These are phyloP conservation scores for Isotomurus palustris DNA, from an alignment of 2,888 invertebrate species.

Conservation along the genomic window DNA sequence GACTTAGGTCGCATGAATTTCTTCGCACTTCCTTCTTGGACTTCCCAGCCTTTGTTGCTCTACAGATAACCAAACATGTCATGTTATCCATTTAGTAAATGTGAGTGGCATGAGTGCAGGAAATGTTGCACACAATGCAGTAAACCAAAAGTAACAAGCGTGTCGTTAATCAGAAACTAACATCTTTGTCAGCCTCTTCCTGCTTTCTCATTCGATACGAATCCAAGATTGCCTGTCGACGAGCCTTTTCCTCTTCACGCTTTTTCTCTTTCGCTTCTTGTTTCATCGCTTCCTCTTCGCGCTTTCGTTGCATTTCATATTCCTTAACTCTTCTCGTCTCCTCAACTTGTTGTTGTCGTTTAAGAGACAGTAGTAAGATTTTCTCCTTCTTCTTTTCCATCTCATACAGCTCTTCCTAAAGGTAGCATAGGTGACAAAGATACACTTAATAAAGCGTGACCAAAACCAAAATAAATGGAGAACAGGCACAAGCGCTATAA, in stretches of 20 bases:
- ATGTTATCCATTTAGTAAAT: background rate
- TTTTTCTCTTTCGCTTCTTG: constrained; percentile 63
- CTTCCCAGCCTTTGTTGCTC: constrained; percentile 44
- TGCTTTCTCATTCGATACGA: constrained; percentile 85
- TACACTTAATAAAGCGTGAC: constrained; percentile 4
- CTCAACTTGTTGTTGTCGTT: constrained; percentile 85
- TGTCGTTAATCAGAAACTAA: constrained; percentile 24
- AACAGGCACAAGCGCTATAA: too few relatives aligned
- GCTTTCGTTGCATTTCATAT: constrained; percentile 69
- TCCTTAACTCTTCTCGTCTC: constrained; percentile 79
- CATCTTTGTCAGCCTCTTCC: constrained; percentile 44
- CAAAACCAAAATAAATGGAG: background rate
- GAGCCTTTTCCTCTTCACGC: constrained; percentile 77
- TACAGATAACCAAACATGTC: constrained; percentile 5
- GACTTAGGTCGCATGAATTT: constrained; percentile 59
- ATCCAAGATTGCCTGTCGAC: constrained; percentile 81
- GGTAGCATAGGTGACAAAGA: background rate
- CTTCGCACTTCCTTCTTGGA: constrained; percentile 45
- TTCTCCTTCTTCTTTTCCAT: constrained; percentile 90
- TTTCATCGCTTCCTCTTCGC: constrained; percentile 62
- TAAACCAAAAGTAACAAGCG: constrained; percentile 20
- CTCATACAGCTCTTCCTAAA: constrained; percentile 77
- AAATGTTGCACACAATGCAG: background rate
- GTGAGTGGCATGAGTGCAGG: background rate
- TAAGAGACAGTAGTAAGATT: constrained; percentile 81